Evolutionary conservation across 2,888 invertebrate species (phyloP).

Genomic region (Heliothis peltigera): DNA sequence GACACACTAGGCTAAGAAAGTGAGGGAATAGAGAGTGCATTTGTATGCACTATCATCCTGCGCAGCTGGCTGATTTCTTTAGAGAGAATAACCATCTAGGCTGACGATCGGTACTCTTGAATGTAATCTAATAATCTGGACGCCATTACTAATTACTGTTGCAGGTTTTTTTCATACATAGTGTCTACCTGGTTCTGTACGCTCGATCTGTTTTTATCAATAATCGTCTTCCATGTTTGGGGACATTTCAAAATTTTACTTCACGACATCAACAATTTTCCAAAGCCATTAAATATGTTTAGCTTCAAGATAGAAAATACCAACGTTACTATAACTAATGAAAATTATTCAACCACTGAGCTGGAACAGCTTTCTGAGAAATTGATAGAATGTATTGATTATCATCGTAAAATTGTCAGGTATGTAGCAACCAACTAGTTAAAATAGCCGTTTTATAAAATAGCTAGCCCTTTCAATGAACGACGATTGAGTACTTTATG

Average conservation of each 20-base stretch:
- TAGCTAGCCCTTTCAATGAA: too few relatives aligned
- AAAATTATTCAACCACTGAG: conserved; percentile 44
- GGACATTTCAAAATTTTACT: conserved; percentile 62
- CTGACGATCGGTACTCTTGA: too few relatives aligned
- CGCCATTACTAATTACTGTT: too few relatives aligned
- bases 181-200: conserved; percentile 40
- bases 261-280: conserved; percentile 48
- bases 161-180: conserved; percentile 34
- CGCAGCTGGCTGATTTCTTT: too few relatives aligned
- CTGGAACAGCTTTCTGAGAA: conserved; percentile 10
- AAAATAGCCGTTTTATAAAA: background rate
- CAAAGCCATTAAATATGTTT: conserved; percentile 31
- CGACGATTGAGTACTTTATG: too few relatives aligned
- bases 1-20: too few relatives aligned
- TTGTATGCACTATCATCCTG: too few relatives aligned
- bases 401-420: conserved; percentile 52
- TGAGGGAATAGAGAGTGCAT: too few relatives aligned
- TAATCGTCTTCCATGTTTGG: conserved; percentile 59
- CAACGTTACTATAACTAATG: background rate
- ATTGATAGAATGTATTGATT: conserved; percentile 42
- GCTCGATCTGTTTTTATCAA: conserved; percentile 50
- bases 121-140: too few relatives aligned
- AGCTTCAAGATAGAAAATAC: conserved; percentile 1
- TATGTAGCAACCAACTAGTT: conserved; percentile 6
- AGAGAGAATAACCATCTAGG: too few relatives aligned